Evolutionary conservation across 37 sponge, comb jelly and placozoan genomes (phyloP).

Genomic region (Beroe ovata): DNA sequence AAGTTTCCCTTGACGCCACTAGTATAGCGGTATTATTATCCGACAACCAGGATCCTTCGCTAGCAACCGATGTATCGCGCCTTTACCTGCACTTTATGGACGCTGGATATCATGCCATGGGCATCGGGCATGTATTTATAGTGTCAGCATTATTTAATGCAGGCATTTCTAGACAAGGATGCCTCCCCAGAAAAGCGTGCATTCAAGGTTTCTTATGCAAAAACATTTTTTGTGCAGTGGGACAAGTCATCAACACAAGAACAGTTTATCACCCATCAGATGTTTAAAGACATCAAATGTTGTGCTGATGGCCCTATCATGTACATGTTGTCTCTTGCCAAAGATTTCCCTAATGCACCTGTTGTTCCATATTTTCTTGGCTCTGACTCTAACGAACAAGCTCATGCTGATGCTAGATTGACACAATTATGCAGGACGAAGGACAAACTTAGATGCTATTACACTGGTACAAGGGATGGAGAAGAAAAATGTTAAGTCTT

Average conservation of each 20-base stretch:
- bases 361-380: background rate
- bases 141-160: background rate
- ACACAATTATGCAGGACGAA: too few relatives aligned
- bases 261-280: background rate
- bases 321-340: background rate
- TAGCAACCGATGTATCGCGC: background rate
- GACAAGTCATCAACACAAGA: background rate
- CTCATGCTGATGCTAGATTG: too few relatives aligned
- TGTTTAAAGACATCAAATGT: background rate
- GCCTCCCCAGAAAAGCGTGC: background rate
- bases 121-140: constrained; percentile 11
- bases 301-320: background rate
- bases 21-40: constrained; percentile 22
- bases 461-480: too few relatives aligned
- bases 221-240: constrained; percentile 23
- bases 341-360: background rate
- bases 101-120: background rate
- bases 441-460: too few relatives aligned
- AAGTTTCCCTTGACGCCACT: too few relatives aligned
- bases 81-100: constrained; percentile 12
- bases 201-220: background rate
- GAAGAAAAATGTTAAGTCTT: too few relatives aligned
- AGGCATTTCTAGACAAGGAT: constrained; percentile 26
- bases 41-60: constrained; percentile 24
- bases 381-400: too few relatives aligned